Evolutionary conservation across 2,797 vertebrate species (phyloP).

Genomic region (Eulemur albifrons): DNA sequence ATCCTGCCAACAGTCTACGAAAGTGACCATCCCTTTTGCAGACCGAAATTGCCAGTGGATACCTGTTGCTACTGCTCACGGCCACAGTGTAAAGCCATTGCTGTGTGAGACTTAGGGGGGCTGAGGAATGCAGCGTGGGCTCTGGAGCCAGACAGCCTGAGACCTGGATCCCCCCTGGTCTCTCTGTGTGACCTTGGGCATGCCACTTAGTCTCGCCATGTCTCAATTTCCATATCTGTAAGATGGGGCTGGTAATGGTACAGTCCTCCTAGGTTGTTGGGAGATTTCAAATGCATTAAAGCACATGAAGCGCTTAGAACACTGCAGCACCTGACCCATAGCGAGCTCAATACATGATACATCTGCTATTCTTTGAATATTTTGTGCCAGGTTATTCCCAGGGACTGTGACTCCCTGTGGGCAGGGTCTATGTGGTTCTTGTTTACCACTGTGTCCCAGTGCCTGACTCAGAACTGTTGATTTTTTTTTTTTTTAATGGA

Average conservation of each 20-base stretch:
- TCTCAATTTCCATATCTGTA: not conserved
- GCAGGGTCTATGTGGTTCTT: not conserved
- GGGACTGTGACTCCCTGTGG: not conserved
- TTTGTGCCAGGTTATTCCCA: not conserved
- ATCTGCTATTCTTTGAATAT: not conserved
- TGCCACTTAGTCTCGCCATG: not conserved
- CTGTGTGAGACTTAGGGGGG: not conserved
- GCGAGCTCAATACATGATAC: rapidly evolving
- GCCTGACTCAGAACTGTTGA: not conserved
- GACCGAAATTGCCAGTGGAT: not conserved
- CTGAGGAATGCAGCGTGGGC: rapidly evolving
- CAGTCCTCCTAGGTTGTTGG: not conserved
- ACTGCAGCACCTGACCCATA: not conserved
- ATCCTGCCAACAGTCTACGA: not conserved
- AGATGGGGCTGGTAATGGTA: not conserved
- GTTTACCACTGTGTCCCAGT: not conserved
- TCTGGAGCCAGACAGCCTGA: not conserved
- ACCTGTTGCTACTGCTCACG: not conserved
- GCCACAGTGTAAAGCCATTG: not conserved
- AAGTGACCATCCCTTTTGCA: not conserved
- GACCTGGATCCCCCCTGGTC: not conserved
- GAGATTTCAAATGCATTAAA: not conserved
- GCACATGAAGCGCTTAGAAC: not conserved
- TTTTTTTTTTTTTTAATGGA: not conserved
- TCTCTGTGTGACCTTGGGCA: not conserved